These are phyloP conservation scores for Thunnus maccoyii DNA, from an alignment of 2,113 vertebrate genomes.

Conservation along the genomic window DNA sequence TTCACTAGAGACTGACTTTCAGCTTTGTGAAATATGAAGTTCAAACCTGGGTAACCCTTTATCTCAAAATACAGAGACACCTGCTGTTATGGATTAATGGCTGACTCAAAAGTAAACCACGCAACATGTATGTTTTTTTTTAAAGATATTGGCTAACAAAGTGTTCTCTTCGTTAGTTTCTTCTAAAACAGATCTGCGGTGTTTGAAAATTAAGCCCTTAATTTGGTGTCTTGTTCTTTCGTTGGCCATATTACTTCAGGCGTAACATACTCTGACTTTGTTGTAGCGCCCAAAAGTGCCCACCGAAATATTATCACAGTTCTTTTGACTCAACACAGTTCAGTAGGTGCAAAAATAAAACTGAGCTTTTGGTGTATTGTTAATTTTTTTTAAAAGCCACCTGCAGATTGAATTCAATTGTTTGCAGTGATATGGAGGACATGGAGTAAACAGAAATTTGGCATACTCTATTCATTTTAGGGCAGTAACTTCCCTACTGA, in stretches of 20 bases:
- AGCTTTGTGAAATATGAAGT: neutral
- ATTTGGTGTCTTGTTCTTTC: neutral
- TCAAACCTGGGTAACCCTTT: neutral
- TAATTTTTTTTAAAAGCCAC: too few relatives aligned
- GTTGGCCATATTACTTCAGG: neutral
- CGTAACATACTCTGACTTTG: neutral
- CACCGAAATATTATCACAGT: neutral
- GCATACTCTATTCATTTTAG: too few relatives aligned
- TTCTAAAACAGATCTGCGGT: neutral
- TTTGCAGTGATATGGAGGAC: too few relatives aligned
- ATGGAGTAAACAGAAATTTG: too few relatives aligned
- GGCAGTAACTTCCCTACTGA: too few relatives aligned
- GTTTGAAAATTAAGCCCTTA: conserved; percentile 25
- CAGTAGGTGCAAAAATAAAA: neutral
- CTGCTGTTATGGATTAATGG: neutral
- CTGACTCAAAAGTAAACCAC: neutral
- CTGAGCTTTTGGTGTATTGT: neutral
- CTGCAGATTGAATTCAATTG: too few relatives aligned
- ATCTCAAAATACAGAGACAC: neutral
- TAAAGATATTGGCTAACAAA: neutral
- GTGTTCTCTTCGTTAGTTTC: neutral
- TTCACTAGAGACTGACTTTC: conserved; percentile 8
- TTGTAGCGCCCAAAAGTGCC: neutral
- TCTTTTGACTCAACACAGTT: neutral
- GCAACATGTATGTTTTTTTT: neutral